phyloP scores from a whole-genome alignment of 1,140 invertebrate genomes.

The Mycetomoellerius zeteki region DNA sequence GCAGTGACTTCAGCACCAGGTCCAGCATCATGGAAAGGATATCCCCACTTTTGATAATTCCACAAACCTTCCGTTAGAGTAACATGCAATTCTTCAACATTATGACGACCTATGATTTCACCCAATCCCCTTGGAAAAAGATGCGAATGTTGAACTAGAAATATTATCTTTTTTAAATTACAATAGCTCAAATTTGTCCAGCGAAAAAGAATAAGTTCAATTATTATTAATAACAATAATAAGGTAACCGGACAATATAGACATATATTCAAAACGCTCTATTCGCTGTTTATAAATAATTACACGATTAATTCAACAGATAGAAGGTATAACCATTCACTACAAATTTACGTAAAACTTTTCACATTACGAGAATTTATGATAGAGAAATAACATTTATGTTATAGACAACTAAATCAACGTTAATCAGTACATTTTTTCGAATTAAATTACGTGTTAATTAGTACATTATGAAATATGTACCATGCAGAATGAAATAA shows the following conservation, averaged over 20 bases:
- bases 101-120: slow-evolving; percentile 95
- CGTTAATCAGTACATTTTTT: too few species aligned
- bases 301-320: too few species aligned
- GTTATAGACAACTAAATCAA: too few species aligned
- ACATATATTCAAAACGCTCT: too few species aligned
- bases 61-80: slow-evolving; percentile 97
- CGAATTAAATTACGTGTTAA: too few species aligned
- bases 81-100: slow-evolving; percentile 96
- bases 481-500: too few species aligned
- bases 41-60: slow-evolving; percentile 97
- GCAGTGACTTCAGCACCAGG: slow-evolving; percentile 97
- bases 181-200: not conserved
- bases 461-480: too few species aligned
- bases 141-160: slow-evolving; percentile 93
- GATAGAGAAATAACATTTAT: too few species aligned
- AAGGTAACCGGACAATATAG: not conserved
- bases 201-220: not conserved
- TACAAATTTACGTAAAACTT: too few species aligned
- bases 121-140: slow-evolving; percentile 96
- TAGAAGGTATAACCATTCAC: too few species aligned
- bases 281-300: too few species aligned
- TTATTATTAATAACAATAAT: not conserved
- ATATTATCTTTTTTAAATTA: slow-evolving; percentile 35
- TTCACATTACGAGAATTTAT: too few species aligned
- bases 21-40: slow-evolving; percentile 94